A percentile compares a stretch with the other conserved stretches of the same genome.
Conservation (phyloP, 2,113 vertebrate genomes). For the Scolopax mira region DNA sequence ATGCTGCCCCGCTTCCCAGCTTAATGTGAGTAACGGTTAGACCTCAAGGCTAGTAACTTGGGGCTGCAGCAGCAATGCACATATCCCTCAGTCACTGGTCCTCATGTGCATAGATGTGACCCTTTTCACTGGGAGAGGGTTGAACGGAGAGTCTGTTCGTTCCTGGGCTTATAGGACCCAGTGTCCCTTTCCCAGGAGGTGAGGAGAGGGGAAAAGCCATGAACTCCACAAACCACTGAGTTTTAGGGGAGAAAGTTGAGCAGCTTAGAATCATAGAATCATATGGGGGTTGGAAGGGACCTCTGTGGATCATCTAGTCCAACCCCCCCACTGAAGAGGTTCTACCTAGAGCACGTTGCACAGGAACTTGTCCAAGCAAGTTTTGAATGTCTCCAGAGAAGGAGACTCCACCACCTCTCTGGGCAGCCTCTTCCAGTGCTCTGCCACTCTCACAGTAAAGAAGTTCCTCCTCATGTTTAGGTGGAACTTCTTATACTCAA, state of each 20-base stretch:
- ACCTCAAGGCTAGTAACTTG: background rate
- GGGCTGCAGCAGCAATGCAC: too few relatives aligned
- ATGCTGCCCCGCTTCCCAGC: background rate
- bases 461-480: too few relatives aligned
- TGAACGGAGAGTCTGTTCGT: background rate
- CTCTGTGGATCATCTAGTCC: too few relatives aligned
- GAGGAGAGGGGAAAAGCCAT: rapidly evolving
- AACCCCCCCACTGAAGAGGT: too few relatives aligned
- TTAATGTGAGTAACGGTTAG: rapidly evolving
- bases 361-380: too few relatives aligned
- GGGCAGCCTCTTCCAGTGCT: too few relatives aligned
- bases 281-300: too few relatives aligned
- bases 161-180: background rate
- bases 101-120: background rate
- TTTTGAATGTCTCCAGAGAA: too few relatives aligned
- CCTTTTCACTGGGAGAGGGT: background rate
- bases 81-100: background rate
- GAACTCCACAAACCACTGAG: background rate
- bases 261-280: background rate
- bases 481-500: too few relatives aligned
- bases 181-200: background rate
- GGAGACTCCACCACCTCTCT: too few relatives aligned
- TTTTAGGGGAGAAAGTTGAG: background rate
- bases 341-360: too few relatives aligned
- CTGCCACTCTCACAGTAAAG: too few relatives aligned